A percentile compares a stretch with the other conserved stretches of the same genome.
Conservation (phyloP, 2,888 invertebrate genomes). For the Agrilus biguttatus region DNA sequence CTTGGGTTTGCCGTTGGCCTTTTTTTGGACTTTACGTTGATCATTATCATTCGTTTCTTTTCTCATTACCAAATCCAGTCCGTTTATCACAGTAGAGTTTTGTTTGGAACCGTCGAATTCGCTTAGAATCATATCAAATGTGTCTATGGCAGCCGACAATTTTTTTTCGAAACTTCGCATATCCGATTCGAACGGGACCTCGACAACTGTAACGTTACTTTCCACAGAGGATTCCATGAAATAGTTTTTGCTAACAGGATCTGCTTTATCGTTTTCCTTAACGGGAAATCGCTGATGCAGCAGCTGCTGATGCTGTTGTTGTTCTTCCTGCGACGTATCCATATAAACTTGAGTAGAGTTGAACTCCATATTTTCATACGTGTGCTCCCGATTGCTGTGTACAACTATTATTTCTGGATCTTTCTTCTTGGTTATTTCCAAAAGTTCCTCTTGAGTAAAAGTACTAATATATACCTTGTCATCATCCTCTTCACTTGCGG, state of each 20-base stretch:
- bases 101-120: constrained; percentile 24
- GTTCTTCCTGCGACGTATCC: neutral
- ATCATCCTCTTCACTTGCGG: neutral
- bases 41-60: constrained; percentile 20
- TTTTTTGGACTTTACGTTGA: neutral
- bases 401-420: constrained; percentile 11
- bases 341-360: neutral
- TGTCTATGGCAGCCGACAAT: constrained; percentile 35
- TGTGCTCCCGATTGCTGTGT: constrained; percentile 14
- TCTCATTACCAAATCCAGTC: too few relatives aligned
- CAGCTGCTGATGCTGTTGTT: neutral
- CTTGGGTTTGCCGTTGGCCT: constrained; percentile 33
- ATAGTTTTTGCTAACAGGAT: constrained; percentile 1
- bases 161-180: constrained; percentile 26
- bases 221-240: constrained; percentile 24
- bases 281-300: neutral
- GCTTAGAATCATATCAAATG: constrained; percentile 37
- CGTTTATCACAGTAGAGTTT: too few relatives aligned
- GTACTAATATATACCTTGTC: neutral
- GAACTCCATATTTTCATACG: constrained; percentile 19
- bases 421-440: neutral
- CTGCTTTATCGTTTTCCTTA: neutral
- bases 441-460: neutral
- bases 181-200: constrained; percentile 13
- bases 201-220: constrained; percentile 36